These are phyloP conservation scores for Dastarcus helophoroides DNA, from an alignment of 2,888 invertebrate genomes.

Conservation along the genomic window DNA sequence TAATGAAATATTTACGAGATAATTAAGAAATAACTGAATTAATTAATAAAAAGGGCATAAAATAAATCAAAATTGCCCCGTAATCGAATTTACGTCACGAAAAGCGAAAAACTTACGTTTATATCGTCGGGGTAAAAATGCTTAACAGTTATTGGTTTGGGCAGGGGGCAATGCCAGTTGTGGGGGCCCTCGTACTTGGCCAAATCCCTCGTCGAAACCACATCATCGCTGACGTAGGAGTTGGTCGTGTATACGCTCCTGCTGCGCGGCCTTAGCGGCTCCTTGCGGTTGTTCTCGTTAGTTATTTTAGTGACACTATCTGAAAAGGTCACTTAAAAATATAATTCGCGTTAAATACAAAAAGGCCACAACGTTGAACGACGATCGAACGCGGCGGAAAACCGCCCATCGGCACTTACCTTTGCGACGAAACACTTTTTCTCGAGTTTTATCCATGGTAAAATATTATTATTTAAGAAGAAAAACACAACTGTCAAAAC, in stretches of 20 bases:
- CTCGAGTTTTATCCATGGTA: constrained; percentile 26
- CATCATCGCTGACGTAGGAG: constrained; percentile 50
- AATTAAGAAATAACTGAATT: too few species aligned
- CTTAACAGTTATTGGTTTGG: constrained; percentile 46
- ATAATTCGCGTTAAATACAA: neutral
- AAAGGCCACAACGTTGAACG: neutral
- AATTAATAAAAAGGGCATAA: too few species aligned
- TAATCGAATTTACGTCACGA: too few species aligned
- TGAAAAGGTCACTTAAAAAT: constrained; percentile 26
- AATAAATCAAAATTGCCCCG: too few species aligned
- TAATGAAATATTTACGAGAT: too few species aligned
- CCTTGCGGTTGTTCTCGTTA: constrained; percentile 27
- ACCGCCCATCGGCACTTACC: constrained; percentile 27
- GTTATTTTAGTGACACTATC: constrained; percentile 32
- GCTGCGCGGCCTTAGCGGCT: constrained; percentile 50
- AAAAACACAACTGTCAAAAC: constrained; percentile 13
- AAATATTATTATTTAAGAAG: constrained; percentile 17
- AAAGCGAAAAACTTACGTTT: constrained; percentile 22
- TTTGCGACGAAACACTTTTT: constrained; percentile 35
- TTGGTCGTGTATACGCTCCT: constrained; percentile 51
- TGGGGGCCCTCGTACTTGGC: constrained; percentile 44
- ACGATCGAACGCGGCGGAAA: too few species aligned
- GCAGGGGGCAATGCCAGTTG: constrained; percentile 41
- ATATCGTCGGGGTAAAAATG: constrained; percentile 46
- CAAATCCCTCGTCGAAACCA: constrained; percentile 41